Base-by-base conservation (phyloP, 2,113 vertebrate genomes). In the Aspidoscelis tigris region DNA sequence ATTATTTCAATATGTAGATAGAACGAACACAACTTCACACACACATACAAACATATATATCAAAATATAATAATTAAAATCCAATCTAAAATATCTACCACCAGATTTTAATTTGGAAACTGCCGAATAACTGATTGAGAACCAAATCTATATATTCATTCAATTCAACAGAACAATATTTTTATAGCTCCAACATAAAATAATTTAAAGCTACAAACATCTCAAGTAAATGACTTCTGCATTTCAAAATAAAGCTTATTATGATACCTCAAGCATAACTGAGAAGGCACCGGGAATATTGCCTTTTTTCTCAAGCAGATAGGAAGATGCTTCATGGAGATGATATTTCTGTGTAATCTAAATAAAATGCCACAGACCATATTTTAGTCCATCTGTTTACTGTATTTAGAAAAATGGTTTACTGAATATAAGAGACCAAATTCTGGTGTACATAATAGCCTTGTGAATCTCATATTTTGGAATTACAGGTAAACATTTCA, bases 301-400 rank as follows among this genome's bases (percentile, higher is more conserved):
- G 72, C 98, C 98, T 88, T 98, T 99, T 93, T 96, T 98, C 95
- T 99, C 98, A 91, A 99, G 94, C 24, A 99, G 92, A 89, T 96
- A 98, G 0, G 98, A 97, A 47, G 96, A 97, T 24, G 97, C 97
- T 87, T 99, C 97, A 64, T 95, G 96, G 55, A 97, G 96, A 24
- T 95, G 91, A 89, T 98, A 92, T 88, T 96, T 97, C 85, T 97
- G 92, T 81, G 97, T 97, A 90, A 98, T 97, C 99, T 99, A 82
- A 84, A 84, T 87, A 92, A 77, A 87, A 92, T 76, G 41, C 41
- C 86, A 87, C 75, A 65, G 84, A 44, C 68, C 55, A 58, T 75
- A 4, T 61, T 74, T 84, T 43, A 72, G 84, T 41, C n/a, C 87
- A 76, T 20, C 76, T 78, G 77, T 21, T 44, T n/a, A 26, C 44